Evolutionary conservation across 2,797 vertebrate species (phyloP).

Genomic region (Urosaurus nigricauda): DNA sequence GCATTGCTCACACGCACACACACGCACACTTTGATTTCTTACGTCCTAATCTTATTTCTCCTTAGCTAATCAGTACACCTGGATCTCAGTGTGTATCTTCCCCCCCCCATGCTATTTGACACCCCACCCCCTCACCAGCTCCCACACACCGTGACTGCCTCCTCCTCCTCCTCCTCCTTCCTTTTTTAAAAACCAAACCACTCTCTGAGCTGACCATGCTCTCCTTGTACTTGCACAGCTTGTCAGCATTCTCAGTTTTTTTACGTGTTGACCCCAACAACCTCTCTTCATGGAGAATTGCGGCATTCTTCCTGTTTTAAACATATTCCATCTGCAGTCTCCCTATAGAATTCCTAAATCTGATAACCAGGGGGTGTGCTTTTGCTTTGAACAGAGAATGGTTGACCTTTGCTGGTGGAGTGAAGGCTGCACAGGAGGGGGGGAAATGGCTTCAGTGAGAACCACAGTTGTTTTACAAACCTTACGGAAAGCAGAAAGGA

Average conservation of each 20-base stretch:
- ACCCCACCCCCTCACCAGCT: not conserved
- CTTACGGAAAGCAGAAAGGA: constrained; percentile 65
- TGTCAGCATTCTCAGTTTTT: constrained; percentile 47
- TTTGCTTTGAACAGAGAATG: constrained; percentile 68
- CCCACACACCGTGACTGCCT: not conserved
- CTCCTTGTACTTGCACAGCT: constrained; percentile 34
- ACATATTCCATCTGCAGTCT: constrained; percentile 57
- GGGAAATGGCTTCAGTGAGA: constrained; percentile 59
- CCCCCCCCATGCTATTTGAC: constrained; percentile 3
- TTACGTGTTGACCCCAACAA: constrained; percentile 45
- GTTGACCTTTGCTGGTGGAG: constrained; percentile 75
- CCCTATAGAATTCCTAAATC: constrained; percentile 69
- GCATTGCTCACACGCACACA: constrained; percentile 17
- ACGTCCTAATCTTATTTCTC: constrained; percentile 25
- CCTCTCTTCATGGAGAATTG: constrained; percentile 32
- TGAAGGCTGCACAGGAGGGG: constrained; percentile 55
- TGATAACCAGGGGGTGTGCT: constrained; percentile 63
- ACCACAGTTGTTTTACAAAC: constrained; percentile 72
- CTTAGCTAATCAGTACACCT: not conserved
- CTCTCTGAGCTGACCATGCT: constrained; percentile 14
- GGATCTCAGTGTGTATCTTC: constrained; percentile 15
- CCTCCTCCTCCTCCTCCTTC: constrained; percentile 1
- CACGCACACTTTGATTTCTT: constrained; percentile 9
- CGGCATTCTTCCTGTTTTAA: constrained; percentile 50
- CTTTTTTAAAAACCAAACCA: not conserved